These are phyloP conservation scores for Pseudochromis fuscus DNA, from an alignment of 2,797 vertebrate genomes.

Conservation along the genomic window DNA sequence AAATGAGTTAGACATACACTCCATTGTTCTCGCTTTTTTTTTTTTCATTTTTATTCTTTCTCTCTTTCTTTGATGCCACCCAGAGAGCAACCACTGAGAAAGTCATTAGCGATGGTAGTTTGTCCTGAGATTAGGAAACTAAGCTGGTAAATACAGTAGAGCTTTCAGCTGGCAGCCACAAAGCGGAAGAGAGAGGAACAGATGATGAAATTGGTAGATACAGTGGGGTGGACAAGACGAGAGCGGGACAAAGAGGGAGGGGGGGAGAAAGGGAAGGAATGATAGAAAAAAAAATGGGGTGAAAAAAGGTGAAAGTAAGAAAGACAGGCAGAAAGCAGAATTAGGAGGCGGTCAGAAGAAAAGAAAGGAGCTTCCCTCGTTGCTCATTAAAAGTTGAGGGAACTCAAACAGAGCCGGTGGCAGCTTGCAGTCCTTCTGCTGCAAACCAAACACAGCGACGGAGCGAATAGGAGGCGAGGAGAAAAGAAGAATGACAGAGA, in stretches of 20 bases:
- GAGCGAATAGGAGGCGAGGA: slow-evolving; percentile 55
- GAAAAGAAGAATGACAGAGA: slow-evolving; percentile 71
- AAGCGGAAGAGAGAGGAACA: slow-evolving; percentile 40
- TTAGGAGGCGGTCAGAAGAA: slow-evolving; percentile 56
- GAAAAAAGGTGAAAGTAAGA: slow-evolving; percentile 42
- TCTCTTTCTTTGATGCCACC: slow-evolving; percentile 38
- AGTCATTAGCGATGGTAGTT: slow-evolving; percentile 79
- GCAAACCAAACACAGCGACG: slow-evolving; percentile 72
- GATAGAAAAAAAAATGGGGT: not conserved
- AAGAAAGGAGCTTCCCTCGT: slow-evolving; percentile 55
- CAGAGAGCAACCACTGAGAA: slow-evolving; percentile 67
- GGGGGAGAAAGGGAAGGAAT: not conserved
- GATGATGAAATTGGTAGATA: slow-evolving; percentile 46
- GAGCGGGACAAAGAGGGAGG: not conserved
- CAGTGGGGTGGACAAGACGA: not conserved
- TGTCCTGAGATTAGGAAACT: slow-evolving; percentile 77
- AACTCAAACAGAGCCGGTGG: slow-evolving; percentile 80
- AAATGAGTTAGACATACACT: not conserved
- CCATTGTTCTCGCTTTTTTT: not conserved
- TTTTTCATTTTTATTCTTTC: not conserved
- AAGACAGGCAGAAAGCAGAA: slow-evolving; percentile 50
- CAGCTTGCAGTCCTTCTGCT: slow-evolving; percentile 73
- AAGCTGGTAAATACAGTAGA: slow-evolving; percentile 74
- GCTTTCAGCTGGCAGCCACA: slow-evolving; percentile 64
- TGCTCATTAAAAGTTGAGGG: slow-evolving; percentile 81